Evolutionary conservation across 2,888 invertebrate species (phyloP).

Genomic region (Julus scanicus): DNA sequence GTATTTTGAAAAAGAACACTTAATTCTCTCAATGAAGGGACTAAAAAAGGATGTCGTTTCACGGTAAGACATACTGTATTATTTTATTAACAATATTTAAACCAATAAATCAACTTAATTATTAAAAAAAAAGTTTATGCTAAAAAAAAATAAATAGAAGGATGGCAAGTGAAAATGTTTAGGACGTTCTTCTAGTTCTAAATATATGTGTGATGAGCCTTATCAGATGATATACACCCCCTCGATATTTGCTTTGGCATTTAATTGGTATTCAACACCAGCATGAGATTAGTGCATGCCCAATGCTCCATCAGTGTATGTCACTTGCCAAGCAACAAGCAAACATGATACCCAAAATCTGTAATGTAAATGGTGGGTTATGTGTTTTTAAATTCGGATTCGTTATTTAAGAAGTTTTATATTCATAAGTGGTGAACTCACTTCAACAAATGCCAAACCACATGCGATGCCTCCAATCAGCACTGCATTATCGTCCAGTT

Average conservation of each 20-base stretch:
- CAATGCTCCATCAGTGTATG: not conserved
- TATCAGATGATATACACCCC: not conserved
- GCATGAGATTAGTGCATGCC: not conserved
- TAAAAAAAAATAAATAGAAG: conserved; percentile 31
- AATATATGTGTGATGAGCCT: not conserved
- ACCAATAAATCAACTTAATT: not conserved
- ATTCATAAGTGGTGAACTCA: not conserved
- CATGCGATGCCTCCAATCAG: conserved; percentile 39
- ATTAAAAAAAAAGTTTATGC: not conserved
- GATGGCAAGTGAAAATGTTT: not conserved
- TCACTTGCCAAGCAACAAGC: conserved; percentile 13
- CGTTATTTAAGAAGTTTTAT: not conserved
- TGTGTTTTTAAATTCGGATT: not conserved
- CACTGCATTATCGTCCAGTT: conserved; percentile 38
- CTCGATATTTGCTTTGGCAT: not conserved
- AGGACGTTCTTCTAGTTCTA: not conserved
- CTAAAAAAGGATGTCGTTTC: not conserved
- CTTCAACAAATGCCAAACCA: conserved; percentile 34
- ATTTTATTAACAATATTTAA: not conserved
- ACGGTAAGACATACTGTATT: not conserved
- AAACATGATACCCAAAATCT: conserved; percentile 12
- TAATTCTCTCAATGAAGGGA: not conserved
- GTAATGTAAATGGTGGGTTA: not conserved
- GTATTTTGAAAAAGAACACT: not conserved
- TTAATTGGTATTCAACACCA: not conserved